Percentiles rank a stretch among this genome's conserved stretches.
Conservation (phyloP, 2,888 invertebrate genomes). For the Cryptophagus acutangulus region DNA sequence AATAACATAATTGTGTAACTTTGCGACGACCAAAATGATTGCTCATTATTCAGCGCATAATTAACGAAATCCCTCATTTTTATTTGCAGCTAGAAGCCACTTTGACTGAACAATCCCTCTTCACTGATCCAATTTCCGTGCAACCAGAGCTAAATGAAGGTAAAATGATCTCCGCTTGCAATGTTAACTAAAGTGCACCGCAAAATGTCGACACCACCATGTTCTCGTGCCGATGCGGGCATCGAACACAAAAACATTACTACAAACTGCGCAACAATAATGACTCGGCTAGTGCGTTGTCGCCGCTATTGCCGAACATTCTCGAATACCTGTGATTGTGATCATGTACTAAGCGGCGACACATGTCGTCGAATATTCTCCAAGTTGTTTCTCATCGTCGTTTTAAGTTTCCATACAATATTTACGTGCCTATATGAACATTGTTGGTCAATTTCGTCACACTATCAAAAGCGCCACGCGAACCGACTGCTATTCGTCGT, state of each 20-base stretch:
- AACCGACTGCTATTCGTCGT: not conserved
- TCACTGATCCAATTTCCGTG: no score
- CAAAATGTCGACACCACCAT: no score
- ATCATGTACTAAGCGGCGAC: conserved; percentile 21
- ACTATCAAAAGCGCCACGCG: conserved; percentile 7
- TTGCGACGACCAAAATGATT: no score
- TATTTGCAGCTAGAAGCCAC: no score
- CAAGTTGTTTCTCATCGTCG: conserved; percentile 29
- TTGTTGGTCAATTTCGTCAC: conserved; percentile 29
- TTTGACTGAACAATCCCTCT: no score
- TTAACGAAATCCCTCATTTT: no score
- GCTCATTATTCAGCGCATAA: no score
- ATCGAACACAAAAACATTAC: not conserved
- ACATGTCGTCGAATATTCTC: conserved; percentile 26
- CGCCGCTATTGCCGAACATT: conserved; percentile 6
- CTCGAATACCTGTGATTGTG: conserved; percentile 36
- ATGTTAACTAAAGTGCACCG: no score
- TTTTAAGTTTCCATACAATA: conserved; percentile 39
- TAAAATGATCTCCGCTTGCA: no score
- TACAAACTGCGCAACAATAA: not conserved
- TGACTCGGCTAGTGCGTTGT: not conserved
- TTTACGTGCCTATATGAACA: conserved; percentile 42
- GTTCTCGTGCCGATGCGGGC: conserved; percentile 4
- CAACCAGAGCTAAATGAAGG: no score
- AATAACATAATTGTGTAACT: no score